A percentile compares a stretch with the other conserved stretches of the same genome.
phyloP scores from a whole-genome alignment of 2,113 vertebrate species.

The Strigops habroptila region DNA sequence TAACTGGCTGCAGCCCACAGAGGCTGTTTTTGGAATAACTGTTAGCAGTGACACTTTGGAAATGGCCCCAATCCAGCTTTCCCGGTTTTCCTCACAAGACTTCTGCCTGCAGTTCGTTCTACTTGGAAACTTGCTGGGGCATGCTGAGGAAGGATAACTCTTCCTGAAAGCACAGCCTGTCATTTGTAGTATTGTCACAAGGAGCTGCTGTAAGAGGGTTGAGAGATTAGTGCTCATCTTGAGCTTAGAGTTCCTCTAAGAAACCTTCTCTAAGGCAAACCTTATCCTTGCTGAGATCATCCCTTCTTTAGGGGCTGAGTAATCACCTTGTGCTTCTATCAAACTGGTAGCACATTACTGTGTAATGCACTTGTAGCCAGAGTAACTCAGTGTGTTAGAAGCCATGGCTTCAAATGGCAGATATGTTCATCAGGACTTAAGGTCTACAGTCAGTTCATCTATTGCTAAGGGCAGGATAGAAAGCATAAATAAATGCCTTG shows the following conservation, averaged over 20 bases:
- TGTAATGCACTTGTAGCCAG: neutral
- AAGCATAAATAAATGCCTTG: neutral
- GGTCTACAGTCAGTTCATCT: neutral
- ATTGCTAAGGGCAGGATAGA: neutral
- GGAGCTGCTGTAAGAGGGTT: constrained; percentile 16
- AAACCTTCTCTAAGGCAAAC: constrained; percentile 26
- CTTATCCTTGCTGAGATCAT: constrained; percentile 54
- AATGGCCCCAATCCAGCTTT: constrained; percentile 22
- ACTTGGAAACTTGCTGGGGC: constrained; percentile 12
- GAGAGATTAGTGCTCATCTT: neutral
- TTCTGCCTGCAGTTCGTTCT: neutral
- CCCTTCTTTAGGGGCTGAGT: constrained; percentile 18
- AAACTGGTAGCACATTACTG: neutral
- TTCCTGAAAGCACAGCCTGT: neutral
- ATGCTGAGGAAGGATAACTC: neutral
- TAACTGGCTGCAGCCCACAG: constrained; percentile 26
- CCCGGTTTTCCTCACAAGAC: neutral
- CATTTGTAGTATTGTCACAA: constrained; percentile 4
- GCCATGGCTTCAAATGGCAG: neutral
- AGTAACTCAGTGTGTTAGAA: neutral
- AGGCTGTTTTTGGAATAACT: constrained; percentile 12
- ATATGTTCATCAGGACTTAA: neutral
- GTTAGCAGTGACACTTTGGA: neutral
- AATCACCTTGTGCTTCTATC: neutral
- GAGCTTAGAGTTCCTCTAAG: constrained; percentile 1